phyloP scores from a whole-genome alignment of 2,888 invertebrate species.

The Caenorhabditis uteleia region DNA sequence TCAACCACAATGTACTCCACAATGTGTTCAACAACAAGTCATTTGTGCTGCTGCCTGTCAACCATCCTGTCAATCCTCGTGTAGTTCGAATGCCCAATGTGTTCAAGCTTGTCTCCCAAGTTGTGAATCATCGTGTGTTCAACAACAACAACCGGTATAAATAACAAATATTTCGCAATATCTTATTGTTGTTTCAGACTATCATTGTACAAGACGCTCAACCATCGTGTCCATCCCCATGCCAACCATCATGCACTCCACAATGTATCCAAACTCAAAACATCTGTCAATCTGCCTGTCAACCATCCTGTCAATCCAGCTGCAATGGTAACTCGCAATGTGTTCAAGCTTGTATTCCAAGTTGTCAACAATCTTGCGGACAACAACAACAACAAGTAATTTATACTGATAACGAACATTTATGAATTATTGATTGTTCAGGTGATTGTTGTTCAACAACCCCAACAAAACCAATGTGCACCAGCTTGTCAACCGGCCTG shows the following conservation, averaged over 20 bases:
- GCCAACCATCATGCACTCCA: constrained; percentile 54
- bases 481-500: constrained; percentile 50
- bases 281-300: constrained; percentile 56
- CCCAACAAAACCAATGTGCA: constrained; percentile 25
- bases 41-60: constrained; percentile 55
- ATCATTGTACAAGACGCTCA: not conserved
- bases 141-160: constrained; percentile 25
- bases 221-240: constrained; percentile 31
- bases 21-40: constrained; percentile 42
- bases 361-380: constrained; percentile 59
- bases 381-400: constrained; percentile 33
- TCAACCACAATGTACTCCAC: constrained; percentile 46
- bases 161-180: too few species aligned
- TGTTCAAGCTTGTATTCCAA: constrained; percentile 60
- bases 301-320: constrained; percentile 53
- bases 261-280: constrained; percentile 59
- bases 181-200: too few species aligned
- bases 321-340: constrained; percentile 62
- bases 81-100: constrained; percentile 41
- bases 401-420: constrained; percentile 14
- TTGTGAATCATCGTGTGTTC: constrained; percentile 52
- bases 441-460: constrained; percentile 44
- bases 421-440: constrained; percentile 11
- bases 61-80: constrained; percentile 42
- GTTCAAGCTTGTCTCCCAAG: constrained; percentile 41